Percentiles rank a stretch among this genome's conserved stretches.
Evolutionary conservation across 2,113 vertebrate genomes (phyloP).

Genomic region (Aphelocoma coerulescens): DNA sequence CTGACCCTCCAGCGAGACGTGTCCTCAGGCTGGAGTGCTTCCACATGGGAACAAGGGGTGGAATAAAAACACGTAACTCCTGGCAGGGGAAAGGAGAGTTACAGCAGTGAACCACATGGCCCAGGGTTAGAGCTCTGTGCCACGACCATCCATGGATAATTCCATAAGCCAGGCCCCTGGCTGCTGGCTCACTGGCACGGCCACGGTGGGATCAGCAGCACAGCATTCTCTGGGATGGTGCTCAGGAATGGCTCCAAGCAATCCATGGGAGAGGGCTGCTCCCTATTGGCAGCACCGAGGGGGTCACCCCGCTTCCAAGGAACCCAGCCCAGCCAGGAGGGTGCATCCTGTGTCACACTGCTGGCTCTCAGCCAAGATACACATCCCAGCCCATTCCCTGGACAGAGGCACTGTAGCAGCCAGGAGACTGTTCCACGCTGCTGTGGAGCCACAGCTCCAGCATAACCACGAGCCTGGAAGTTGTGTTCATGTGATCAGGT

Average conservation of each 20-base stretch:
- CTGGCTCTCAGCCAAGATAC: background rate
- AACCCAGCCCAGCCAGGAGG: background rate
- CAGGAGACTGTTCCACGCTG: background rate
- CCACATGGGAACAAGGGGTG: background rate
- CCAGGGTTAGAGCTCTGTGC: background rate
- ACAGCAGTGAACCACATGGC: background rate
- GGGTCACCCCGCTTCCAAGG: background rate
- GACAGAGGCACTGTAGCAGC: background rate
- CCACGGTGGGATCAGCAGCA: accelerated
- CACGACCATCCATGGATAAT: accelerated
- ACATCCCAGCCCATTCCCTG: background rate
- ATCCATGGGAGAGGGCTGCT: background rate
- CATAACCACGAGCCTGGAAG: background rate
- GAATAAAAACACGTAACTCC: background rate
- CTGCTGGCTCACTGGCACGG: background rate
- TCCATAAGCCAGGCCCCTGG: background rate
- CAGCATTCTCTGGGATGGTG: background rate
- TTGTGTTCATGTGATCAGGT: background rate
- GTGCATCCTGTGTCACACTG: accelerated
- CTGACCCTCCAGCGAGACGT: background rate
- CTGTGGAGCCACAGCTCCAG: background rate
- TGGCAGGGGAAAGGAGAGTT: background rate
- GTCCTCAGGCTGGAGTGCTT: background rate
- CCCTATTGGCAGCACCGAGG: background rate
- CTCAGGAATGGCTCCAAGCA: background rate